A percentile compares a stretch with the other conserved stretches of the same genome.
Evolutionary conservation across 2,113 vertebrate species (phyloP).

Genomic region (Ptyas mucosa): DNA sequence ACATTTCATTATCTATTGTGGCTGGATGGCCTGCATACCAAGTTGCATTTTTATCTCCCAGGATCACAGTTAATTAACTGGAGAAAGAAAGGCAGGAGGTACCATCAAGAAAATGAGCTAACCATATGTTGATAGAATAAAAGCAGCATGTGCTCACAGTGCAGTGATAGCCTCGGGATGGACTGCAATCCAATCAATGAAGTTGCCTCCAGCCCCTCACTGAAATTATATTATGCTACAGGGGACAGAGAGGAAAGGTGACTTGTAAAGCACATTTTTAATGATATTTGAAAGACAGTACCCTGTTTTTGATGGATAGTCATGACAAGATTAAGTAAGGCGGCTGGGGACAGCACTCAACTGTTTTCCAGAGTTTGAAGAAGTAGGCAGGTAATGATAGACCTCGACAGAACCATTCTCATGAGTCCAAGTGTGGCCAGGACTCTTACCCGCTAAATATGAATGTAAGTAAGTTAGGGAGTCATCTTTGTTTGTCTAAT

Average conservation of each 20-base stretch:
- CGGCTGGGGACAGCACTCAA: neutral
- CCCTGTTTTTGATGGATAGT: neutral
- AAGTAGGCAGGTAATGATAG: neutral
- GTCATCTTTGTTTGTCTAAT: neutral
- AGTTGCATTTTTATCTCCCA: slow-evolving; percentile 36
- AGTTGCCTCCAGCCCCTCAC: neutral
- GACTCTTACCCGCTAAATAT: neutral
- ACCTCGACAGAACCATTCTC: neutral
- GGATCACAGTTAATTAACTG: slow-evolving; percentile 30
- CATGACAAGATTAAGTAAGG: neutral
- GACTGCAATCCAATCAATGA: neutral
- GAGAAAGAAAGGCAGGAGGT: slow-evolving; percentile 14
- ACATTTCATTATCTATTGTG: slow-evolving; percentile 20
- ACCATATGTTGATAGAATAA: slow-evolving; percentile 33
- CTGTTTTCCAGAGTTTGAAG: neutral
- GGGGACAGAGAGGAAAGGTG: neutral
- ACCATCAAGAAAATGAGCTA: slow-evolving; percentile 28
- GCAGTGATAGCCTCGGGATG: neutral
- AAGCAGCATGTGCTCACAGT: slow-evolving; percentile 2
- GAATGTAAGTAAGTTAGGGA: neutral
- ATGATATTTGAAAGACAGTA: neutral
- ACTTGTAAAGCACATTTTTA: neutral
- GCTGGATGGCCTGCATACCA: neutral
- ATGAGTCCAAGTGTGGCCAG: neutral
- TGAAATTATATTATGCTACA: neutral